These are phyloP conservation scores for Drosophila watanabei DNA, from an alignment of 1,140 invertebrate genomes.

Conservation along the genomic window DNA sequence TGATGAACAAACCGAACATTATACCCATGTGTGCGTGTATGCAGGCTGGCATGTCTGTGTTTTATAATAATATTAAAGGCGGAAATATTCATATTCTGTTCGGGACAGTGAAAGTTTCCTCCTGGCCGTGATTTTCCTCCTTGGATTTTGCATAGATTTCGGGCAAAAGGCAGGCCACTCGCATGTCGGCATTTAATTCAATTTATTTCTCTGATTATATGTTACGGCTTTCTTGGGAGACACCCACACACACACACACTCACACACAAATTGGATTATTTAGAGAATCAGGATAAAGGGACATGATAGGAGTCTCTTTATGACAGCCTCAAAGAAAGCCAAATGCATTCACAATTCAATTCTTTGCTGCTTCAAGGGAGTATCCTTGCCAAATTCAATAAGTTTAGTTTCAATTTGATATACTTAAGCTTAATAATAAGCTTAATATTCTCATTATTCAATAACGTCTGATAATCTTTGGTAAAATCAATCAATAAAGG, in stretches of 20 bases:
- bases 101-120: conserved; percentile 42
- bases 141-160: conserved; percentile 30
- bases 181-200: conserved; percentile 42
- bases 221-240: conserved; percentile 17
- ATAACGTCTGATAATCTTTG: conserved; percentile 38
- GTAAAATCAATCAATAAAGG: conserved; percentile 44
- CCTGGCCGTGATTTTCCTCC: background rate
- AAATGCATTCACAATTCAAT: background rate
- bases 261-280: conserved; percentile 34
- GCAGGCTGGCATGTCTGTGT: conserved; percentile 1
- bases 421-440: background rate
- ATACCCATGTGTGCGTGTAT: conserved; percentile 2
- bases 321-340: conserved; percentile 1
- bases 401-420: background rate
- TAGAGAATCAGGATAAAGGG: conserved; percentile 9
- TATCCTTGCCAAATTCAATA: background rate
- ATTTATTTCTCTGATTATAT: conserved; percentile 44
- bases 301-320: conserved; percentile 1
- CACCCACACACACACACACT: background rate
- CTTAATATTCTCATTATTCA: background rate
- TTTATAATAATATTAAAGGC: conserved; percentile 39
- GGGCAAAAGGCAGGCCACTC: background rate
- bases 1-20: conserved; percentile 31
- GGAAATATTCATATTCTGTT: conserved; percentile 46
- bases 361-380: background rate